A percentile compares a stretch with the other conserved stretches of the same genome.
Conservation (phyloP, 2,888 invertebrate genomes). For the Polietes domitor region DNA sequence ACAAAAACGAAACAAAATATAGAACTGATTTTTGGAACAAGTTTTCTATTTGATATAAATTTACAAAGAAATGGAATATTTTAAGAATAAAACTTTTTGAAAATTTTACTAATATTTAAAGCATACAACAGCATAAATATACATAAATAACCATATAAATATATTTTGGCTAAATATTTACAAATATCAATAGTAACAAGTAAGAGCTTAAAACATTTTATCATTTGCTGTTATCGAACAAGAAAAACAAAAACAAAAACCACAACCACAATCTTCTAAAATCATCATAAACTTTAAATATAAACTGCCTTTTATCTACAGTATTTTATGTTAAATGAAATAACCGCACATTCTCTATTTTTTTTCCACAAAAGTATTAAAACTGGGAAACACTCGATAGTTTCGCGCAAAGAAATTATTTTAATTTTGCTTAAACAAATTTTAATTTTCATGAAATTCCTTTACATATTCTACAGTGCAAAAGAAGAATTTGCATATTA, state of each 20-base stretch:
- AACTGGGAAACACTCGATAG: too few relatives aligned
- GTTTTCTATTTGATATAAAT: constrained; percentile 44
- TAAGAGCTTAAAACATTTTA: constrained; percentile 44
- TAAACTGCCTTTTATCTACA: constrained; percentile 62
- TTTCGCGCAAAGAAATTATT: too few relatives aligned
- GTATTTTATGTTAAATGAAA: constrained; percentile 50
- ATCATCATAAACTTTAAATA: constrained; percentile 10
- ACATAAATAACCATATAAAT: constrained; percentile 14
- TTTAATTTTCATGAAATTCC: too few relatives aligned
- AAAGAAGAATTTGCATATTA: too few relatives aligned
- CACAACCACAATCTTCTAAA: constrained; percentile 8
- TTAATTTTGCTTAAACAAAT: too few relatives aligned
- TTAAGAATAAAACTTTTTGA: constrained; percentile 45
- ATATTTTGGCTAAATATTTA: constrained; percentile 62
- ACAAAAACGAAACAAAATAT: constrained; percentile 34
- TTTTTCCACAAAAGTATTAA: constrained; percentile 33
- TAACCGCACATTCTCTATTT: constrained; percentile 18
- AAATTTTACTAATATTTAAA: constrained; percentile 6
- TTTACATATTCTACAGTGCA: too few relatives aligned
- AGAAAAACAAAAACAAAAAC: constrained; percentile 20
- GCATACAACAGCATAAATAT: neutral
- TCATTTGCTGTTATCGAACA: constrained; percentile 51
- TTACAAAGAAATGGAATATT: constrained; percentile 42
- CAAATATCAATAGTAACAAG: constrained; percentile 43
- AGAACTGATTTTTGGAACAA: constrained; percentile 59